Base-by-base conservation (phyloP, 2,888 invertebrate genomes). In the Saturnia pavonia region DNA sequence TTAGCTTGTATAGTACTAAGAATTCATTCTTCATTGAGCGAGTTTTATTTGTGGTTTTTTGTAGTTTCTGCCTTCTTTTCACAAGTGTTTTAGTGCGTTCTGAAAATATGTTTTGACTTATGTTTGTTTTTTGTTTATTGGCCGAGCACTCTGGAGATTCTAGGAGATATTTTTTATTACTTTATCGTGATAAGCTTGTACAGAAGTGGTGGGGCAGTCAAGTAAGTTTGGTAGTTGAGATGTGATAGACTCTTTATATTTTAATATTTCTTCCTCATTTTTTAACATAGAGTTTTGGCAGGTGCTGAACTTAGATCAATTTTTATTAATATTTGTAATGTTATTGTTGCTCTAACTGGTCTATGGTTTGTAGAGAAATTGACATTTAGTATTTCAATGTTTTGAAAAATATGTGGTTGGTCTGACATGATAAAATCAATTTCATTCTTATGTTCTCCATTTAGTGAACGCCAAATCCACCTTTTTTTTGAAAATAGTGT, bases 21-120 rank as follows among this genome's bases (percentile, higher is more conserved):
- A 75, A 22, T 68, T 75, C 70, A 48, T 74, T 74, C 68, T 57
- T n/a, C n/a, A n/a, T n/a, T n/a, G n/a, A n/a, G n/a, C n/a, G n/a
- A n/a, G n/a, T n/a, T n/a, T n/a, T n/a, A n/a, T n/a, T n/a, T n/a
- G n/a, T n/a, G n/a, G n/a, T n/a, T n/a, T n/a, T n/a, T n/a, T n/a
- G n/a, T n/a, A n/a, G n/a, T n/a, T n/a, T n/a, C n/a, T n/a, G n/a
- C n/a, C n/a, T n/a, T n/a, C n/a, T n/a, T n/a, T n/a, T n/a, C n/a
- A n/a, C n/a, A n/a, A n/a, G n/a, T n/a, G n/a, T n/a, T n/a, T n/a
- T n/a, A n/a, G n/a, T n/a, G n/a, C n/a, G n/a, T n/a, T n/a, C n/a
- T n/a, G n/a, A n/a, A n/a, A n/a, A n/a, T n/a, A n/a, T n/a, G n/a
- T 57, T n/a, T n/a, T n/a, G n/a, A n/a, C n/a, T n/a, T 57, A 16